Evolutionary conservation across 2,888 invertebrate genomes (phyloP).

Genomic region (Pammene fasciana): DNA sequence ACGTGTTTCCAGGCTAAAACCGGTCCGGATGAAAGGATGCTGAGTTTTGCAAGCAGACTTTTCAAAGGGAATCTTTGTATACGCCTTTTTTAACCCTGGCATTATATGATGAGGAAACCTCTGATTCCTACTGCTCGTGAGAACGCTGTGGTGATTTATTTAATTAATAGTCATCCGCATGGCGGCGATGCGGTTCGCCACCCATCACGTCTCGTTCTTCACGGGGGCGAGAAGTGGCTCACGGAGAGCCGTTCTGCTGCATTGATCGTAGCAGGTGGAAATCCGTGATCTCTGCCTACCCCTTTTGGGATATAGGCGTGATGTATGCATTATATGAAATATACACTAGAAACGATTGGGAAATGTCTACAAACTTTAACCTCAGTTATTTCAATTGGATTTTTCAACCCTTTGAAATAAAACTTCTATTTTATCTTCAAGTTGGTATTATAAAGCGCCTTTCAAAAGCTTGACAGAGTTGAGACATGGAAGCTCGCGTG

Average conservation of each 20-base stretch:
- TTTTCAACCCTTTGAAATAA: background rate
- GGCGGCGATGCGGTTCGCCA: too few species aligned
- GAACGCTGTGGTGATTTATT: too few species aligned
- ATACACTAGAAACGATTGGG: background rate
- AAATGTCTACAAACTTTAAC: background rate
- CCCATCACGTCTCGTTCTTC: too few species aligned
- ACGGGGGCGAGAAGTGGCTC: too few species aligned
- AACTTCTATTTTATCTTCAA: slow-evolving; percentile 3
- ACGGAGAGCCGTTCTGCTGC: too few species aligned
- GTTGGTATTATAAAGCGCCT: slow-evolving; percentile 9
- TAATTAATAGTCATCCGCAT: too few species aligned
- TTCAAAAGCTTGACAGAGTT: slow-evolving; percentile 13
- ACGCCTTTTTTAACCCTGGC: background rate
- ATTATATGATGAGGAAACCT: too few species aligned
- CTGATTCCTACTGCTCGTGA: too few species aligned
- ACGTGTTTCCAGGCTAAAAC: slow-evolving; percentile 17
- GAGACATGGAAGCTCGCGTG: slow-evolving; percentile 32
- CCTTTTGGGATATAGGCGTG: too few species aligned
- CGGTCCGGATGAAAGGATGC: slow-evolving; percentile 7
- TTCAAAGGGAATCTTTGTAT: slow-evolving; percentile 14
- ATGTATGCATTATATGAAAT: background rate
- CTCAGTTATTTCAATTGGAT: background rate
- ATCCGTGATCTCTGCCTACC: too few species aligned
- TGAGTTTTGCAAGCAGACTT: background rate
- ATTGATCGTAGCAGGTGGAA: too few species aligned